These are phyloP conservation scores for Paramisgurnus dabryanus DNA, from an alignment of 2,113 vertebrate species.

Conservation along the genomic window DNA sequence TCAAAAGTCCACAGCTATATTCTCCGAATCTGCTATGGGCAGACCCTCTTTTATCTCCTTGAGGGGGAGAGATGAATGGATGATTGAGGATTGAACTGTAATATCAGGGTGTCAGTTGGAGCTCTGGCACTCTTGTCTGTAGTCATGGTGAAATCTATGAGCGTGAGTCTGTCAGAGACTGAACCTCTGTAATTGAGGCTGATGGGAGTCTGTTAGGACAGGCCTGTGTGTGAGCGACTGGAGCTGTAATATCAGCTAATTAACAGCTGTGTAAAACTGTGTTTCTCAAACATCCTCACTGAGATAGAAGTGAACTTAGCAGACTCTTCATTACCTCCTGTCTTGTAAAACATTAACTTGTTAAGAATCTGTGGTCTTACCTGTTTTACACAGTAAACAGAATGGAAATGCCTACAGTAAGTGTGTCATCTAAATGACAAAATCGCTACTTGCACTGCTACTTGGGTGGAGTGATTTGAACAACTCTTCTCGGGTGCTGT, in stretches of 20 bases:
- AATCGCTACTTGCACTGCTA: no score
- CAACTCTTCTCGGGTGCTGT: no score
- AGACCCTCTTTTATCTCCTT: not conserved
- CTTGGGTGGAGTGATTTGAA: no score
- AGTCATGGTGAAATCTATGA: constrained; percentile 8
- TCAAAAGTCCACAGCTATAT: constrained; percentile 15
- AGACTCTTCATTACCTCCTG: constrained; percentile 37
- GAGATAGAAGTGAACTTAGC: constrained; percentile 39
- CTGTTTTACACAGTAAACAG: not conserved
- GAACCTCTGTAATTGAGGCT: constrained; percentile 15
- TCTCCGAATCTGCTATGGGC: not conserved
- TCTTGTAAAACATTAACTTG: not conserved
- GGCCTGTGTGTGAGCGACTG: not conserved
- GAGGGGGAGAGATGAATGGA: constrained; percentile 2
- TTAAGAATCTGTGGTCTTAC: no score
- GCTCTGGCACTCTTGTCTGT: not conserved
- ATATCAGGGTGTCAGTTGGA: constrained; percentile 8
- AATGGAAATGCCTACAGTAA: not conserved
- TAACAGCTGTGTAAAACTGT: constrained; percentile 43
- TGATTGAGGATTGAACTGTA: constrained; percentile 8
- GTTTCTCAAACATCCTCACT: constrained; percentile 22
- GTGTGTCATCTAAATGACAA: no score
- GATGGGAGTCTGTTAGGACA: constrained; percentile 22
- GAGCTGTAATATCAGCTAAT: constrained; percentile 45
- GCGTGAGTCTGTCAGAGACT: not conserved